Percentiles rank a stretch among this genome's conserved stretches.
These are phyloP conservation scores for Trimorus sp. DNA, from an alignment of 2,888 invertebrate species.

Conservation along the genomic window DNA sequence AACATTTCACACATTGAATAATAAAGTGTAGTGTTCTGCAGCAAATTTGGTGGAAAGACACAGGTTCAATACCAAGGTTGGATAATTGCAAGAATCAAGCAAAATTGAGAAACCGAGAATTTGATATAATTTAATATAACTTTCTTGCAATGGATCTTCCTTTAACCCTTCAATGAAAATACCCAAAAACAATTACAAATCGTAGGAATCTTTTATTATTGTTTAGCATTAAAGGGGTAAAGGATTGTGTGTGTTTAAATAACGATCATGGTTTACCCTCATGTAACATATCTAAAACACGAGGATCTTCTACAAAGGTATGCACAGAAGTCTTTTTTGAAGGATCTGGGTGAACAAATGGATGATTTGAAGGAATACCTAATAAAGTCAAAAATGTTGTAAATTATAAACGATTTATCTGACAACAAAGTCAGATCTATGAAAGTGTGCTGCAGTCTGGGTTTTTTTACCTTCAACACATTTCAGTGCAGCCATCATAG, in stretches of 20 bases:
- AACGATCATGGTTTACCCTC: constrained; percentile 72
- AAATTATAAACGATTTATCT: no score
- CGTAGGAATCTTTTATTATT: no score
- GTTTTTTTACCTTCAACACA: constrained; percentile 77
- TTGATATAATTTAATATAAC: no score
- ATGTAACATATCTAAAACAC: constrained; percentile 74
- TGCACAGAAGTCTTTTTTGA: constrained; percentile 72
- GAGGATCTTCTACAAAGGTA: constrained; percentile 75
- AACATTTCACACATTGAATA: constrained; percentile 2
- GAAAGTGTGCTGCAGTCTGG: no score
- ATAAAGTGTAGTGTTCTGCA: neutral
- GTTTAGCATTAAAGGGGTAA: constrained; percentile 23
- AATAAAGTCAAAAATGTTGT: constrained; percentile 19
- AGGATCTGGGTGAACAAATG: constrained; percentile 71
- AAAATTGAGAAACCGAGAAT: no score
- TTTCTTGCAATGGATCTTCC: no score
- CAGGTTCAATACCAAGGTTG: neutral
- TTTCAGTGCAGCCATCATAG: constrained; percentile 79
- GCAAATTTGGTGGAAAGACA: neutral
- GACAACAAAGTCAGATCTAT: no score
- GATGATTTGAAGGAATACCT: constrained; percentile 52
- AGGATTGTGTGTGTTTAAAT: constrained; percentile 24
- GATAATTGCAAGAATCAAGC: neutral
- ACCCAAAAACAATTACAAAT: neutral
- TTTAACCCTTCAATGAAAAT: neutral